Evolutionary conservation across 2,888 invertebrate species (phyloP), one percentile per base, ranked within the genome.

Genomic region (Rotaria macrura): DNA sequence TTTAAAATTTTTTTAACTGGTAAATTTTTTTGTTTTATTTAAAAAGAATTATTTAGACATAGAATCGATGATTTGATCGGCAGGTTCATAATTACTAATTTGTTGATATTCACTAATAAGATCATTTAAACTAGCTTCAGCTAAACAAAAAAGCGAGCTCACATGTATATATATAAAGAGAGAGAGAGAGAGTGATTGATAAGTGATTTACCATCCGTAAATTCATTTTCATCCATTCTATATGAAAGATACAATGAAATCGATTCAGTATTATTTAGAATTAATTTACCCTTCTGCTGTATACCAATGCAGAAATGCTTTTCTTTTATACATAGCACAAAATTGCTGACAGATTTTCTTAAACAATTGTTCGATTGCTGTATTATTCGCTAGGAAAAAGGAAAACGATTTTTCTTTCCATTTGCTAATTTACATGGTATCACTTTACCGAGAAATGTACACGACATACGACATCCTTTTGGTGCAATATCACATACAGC

Each of bases 191-290:
- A 4, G 9, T n/a, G n/a, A n/a, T n/a, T n/a, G n/a, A n/a, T n/a
- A 65, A 65, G 1, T 65, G 14, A 65, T 65, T 65, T 34, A 65
- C 34, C 65, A 43, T n/a, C 79, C 43, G 43, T 79, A n/a, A 79
- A 79, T 43, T 79, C 79, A 79, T 5, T n/a, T 43, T 79, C 79
- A 43, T 79, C 79, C 79, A 79, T 79, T 25, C 74, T 74, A 74
- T 10, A 23, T 25, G 40, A 5, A 40, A 40, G 25, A 74, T 43
- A 17, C 20, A 74, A 74, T 40, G 49, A 40, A 74, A 40, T 25
- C 4, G 9, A 74, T 12, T 14, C 0, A 25, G 0, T 38, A 17
- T 12, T 29, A 17, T 40, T 40, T 23, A 25, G 12, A 25, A 40
- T 40, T 10, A 1, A 25, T 25, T 74, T 74, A 74, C 40, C 79